Percentiles rank a stretch among this genome's conserved stretches.
These are phyloP conservation scores for Mirounga angustirostris DNA, from an alignment of 2,113 vertebrate species.

Conservation along the genomic window DNA sequence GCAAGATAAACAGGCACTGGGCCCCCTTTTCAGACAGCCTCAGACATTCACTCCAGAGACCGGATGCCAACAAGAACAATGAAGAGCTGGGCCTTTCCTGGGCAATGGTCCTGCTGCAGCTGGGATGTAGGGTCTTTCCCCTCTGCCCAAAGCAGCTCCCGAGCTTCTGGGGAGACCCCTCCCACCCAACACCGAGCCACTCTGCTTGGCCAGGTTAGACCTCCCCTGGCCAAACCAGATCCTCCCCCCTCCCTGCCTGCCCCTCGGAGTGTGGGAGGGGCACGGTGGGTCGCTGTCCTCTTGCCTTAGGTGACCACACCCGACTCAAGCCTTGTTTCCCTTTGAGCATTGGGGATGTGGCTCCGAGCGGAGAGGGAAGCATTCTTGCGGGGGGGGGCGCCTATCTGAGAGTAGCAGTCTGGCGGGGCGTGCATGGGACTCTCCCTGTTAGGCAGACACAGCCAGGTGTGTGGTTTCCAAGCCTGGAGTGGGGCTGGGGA, in stretches of 20 bases:
- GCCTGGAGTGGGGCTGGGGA: background rate
- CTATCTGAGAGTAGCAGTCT: background rate
- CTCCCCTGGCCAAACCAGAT: background rate
- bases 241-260: background rate
- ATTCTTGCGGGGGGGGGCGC: background rate
- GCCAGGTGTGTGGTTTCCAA: background rate
- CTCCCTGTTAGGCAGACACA: background rate
- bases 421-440: background rate
- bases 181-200: background rate
- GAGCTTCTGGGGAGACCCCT: background rate
- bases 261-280: background rate
- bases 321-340: background rate
- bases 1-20: background rate
- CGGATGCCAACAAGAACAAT: background rate
- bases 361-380: background rate
- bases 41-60: background rate
- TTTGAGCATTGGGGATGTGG: background rate
- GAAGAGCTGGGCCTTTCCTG: background rate
- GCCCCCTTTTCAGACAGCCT: background rate
- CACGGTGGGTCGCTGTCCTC: background rate
- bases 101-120: background rate
- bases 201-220: background rate
- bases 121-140: background rate
- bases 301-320: background rate
- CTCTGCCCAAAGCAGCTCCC: background rate